Evolutionary conservation across 1,140 invertebrate genomes (phyloP), one percentile per base, ranked within the genome.

Genomic region (Dinoponera quadriceps): DNA sequence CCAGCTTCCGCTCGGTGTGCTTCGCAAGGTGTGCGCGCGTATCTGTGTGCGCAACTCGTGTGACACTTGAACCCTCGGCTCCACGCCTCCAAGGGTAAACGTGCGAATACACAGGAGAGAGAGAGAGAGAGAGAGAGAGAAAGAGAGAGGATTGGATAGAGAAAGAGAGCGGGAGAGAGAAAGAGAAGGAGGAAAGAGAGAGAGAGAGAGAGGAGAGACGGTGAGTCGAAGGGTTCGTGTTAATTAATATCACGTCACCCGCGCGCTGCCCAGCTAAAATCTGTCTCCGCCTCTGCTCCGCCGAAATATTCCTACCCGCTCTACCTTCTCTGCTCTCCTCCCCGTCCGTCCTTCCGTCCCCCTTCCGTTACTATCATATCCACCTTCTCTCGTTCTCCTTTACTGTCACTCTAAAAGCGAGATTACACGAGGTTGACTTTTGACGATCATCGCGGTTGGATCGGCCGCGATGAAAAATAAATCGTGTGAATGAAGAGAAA

Each of bases 241-340:
- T 94, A 94, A 94, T 93, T 93, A 93, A 94, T 93, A 94, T 93
- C 93, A 93, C 92, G 93, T 94, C 93, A 94, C 91, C 65, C 75
- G 90, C 89, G 92, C 91, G 90, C 90, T 91, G 90, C 92, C 90
- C 89, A 82, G 89, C 91, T 93, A 91, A 92, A 93, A 91, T 93
- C 89, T 93, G 93, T 92, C 92, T 92, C 92, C 90, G 87, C 88
- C 88, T 85, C 82, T 86, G 86, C 88, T 75, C 84, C 74, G 73
- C 84, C 88, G 80, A 91, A 87, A 91, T 92, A 91, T 90, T 91
- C 90, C 89, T 80, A 54, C 27, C 72, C 48, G 65, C 75, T 44
- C 38, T 44, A 3, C 29, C 38, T 85, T 85, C 88, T 81, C 83
- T 86, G 20, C 11, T 85, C 88, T 84, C 84, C 74, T 66, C 55